Evolutionary conservation across 2,797 vertebrate species (phyloP).

Genomic region (Xerus rutilus): DNA sequence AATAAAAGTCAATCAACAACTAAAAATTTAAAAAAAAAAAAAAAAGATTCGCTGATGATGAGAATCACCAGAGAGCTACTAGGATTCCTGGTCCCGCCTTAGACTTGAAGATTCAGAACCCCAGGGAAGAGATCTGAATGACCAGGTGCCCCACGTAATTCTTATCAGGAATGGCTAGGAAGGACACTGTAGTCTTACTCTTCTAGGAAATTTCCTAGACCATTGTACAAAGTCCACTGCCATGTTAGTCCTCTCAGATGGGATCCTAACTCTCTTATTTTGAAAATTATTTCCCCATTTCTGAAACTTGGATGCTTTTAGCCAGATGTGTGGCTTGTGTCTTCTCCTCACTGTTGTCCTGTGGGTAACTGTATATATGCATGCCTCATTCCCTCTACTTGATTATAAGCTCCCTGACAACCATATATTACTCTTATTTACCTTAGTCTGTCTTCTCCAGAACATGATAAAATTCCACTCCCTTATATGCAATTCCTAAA

Average conservation of each 20-base stretch:
- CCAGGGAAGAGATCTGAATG: background rate
- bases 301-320: background rate
- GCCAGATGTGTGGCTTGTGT: background rate
- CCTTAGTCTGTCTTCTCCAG: background rate
- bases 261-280: background rate
- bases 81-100: background rate
- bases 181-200: background rate
- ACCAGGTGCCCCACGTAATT: background rate
- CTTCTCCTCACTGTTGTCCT: background rate
- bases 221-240: background rate
- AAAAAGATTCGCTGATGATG: background rate
- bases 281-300: background rate
- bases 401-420: conserved; percentile 45
- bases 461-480: background rate
- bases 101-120: background rate
- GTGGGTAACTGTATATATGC: background rate
- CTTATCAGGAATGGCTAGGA: conserved; percentile 7
- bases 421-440: conserved; percentile 22
- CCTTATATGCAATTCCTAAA: background rate
- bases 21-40: no score
- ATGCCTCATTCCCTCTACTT: background rate
- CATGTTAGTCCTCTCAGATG: background rate
- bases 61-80: background rate
- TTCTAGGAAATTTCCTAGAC: background rate
- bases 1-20: no score